A percentile compares a stretch with the other conserved stretches of the same genome.
Conservation (phyloP, 2,113 vertebrate species). For the Panthera leo region DNA sequence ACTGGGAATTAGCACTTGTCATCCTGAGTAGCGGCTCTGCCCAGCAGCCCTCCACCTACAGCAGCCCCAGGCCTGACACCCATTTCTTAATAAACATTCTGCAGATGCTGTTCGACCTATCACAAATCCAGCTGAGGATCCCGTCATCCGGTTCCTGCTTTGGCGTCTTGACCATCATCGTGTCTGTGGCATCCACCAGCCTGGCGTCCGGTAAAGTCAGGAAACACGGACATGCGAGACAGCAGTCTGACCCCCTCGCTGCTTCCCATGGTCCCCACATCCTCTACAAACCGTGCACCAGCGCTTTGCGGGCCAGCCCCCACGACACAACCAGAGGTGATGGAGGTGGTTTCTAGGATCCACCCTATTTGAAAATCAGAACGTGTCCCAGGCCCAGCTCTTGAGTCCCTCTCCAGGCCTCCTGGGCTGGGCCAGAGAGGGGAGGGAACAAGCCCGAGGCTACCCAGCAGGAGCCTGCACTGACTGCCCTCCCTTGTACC, state of each 20-base stretch:
- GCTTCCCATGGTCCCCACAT: neutral
- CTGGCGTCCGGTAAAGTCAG: neutral
- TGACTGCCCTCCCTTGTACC: too few species aligned
- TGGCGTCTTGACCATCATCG: accelerated
- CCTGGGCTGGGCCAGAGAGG: neutral
- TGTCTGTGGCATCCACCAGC: neutral
- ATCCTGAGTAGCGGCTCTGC: neutral
- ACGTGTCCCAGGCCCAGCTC: neutral
- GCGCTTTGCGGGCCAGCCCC: neutral
- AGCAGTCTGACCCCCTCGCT: neutral
- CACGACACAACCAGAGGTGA: neutral
- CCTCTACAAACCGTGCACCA: neutral
- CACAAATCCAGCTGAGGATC: neutral
- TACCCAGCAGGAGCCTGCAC: neutral
- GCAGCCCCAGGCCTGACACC: neutral
- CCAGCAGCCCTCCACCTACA: neutral
- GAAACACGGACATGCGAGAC: neutral
- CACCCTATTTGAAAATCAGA: neutral
- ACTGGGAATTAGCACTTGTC: neutral
- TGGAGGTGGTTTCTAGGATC: neutral
- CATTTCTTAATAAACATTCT: neutral
- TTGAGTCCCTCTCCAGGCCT: neutral
- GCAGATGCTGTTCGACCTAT: neutral
- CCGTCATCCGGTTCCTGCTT: neutral
- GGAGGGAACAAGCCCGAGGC: neutral